Evolutionary conservation across 2,888 invertebrate species (phyloP).

Genomic region (Andrena haemorrhoa): DNA sequence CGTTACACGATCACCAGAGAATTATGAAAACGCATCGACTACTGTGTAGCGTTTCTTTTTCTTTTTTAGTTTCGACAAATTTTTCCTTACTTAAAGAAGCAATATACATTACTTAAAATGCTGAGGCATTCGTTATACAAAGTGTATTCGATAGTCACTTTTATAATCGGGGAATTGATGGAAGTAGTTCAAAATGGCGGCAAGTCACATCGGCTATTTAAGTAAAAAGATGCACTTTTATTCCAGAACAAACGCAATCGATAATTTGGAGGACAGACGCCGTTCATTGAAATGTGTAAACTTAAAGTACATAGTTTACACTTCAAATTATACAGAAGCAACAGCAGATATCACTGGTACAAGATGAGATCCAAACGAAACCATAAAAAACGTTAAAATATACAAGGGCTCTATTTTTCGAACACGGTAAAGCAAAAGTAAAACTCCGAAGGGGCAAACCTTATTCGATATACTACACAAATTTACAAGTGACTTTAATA

Average conservation of each 20-base stretch:
- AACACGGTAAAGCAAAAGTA: constrained; percentile 11
- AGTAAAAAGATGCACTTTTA: constrained; percentile 67
- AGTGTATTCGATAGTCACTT: constrained; percentile 43
- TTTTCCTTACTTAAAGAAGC: constrained; percentile 66
- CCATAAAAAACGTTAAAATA: constrained; percentile 3
- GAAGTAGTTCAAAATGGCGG: constrained; percentile 85
- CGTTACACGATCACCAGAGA: constrained; percentile 57
- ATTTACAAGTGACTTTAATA: constrained; percentile 9
- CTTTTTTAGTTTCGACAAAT: constrained; percentile 10
- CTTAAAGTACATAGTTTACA: constrained; percentile 60
- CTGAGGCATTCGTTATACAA: constrained; percentile 53
- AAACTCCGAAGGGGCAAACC: constrained; percentile 13
- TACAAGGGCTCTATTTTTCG: neutral
- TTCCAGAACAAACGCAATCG: constrained; percentile 66
- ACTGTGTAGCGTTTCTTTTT: neutral
- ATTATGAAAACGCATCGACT: constrained; percentile 69
- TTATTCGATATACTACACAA: neutral
- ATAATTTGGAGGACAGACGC: constrained; percentile 76
- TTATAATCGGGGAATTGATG: constrained; percentile 83
- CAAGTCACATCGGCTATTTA: constrained; percentile 78
- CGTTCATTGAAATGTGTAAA: constrained; percentile 68
- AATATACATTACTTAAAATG: constrained; percentile 69
- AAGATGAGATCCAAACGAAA: constrained; percentile 26
- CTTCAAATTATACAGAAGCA: constrained; percentile 67
- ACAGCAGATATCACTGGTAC: constrained; percentile 64